Evolutionary conservation across 2,113 vertebrate genomes (phyloP), one percentile per base, ranked within the genome.

Genomic region (Sylvicapra grimmia): DNA sequence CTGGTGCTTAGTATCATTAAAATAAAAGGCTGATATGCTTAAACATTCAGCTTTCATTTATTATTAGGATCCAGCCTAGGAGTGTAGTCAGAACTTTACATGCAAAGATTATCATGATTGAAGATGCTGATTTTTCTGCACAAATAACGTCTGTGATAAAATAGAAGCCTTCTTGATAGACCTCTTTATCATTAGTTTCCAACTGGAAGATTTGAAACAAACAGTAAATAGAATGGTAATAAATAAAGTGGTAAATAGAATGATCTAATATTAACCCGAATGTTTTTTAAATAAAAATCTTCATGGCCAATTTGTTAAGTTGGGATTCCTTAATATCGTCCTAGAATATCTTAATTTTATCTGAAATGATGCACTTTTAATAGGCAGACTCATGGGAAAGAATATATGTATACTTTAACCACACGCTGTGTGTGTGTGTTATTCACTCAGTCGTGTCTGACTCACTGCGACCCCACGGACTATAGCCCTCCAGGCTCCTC

Each of bases 81-180:
- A 1, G 2, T 1, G 1, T 25, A 6, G 12, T 27, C 8, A 36
- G 1, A 3, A 44, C 25, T 59, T 61, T 3, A 5, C 4, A 36
- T 1, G 3, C 31, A n/a, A 33, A 27, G 36, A 40, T 44, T 2
- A 31, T 2, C 77, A 23, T 16, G 8, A 49, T 1, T 12, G 4
- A 10, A 36, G 29, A 3, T 44, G 18, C 18, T 44, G 18, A 16
- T 23, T 63, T 80, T 59, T 47, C 16, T 56, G 59, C 3, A 29
- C 51, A 85, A 79, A 40, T 19, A 51, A 47, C 59, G 12, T n/a
- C 40, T 8, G 3, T 31, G 15, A 49, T 29, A 40, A 83, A 86
- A 51, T 2, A 13, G 44, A 44, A 68, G 19, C 0, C 36, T 85
- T 90, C 72, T 79, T 31, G 14, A 18, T 1, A 77, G 14, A 89